These are phyloP conservation scores for Cacoxenus indagator DNA, from an alignment of 2,888 invertebrate genomes.

Conservation along the genomic window DNA sequence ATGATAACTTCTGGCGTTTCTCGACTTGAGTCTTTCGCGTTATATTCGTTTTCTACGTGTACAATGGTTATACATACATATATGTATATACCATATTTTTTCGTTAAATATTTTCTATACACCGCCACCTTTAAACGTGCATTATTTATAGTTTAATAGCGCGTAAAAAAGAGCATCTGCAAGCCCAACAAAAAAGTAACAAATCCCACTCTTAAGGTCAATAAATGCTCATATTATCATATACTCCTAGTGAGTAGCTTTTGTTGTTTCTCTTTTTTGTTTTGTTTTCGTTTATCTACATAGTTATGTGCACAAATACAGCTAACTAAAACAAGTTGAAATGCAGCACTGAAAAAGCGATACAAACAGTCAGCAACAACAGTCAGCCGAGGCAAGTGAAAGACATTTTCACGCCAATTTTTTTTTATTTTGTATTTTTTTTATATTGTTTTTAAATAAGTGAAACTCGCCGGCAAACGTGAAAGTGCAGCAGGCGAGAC, in stretches of 20 bases:
- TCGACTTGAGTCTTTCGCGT: too few species aligned
- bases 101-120: too few species aligned
- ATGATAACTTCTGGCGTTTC: too few species aligned
- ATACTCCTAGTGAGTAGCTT: neutral
- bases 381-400: slow-evolving; percentile 19
- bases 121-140: too few species aligned
- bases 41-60: too few species aligned
- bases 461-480: neutral
- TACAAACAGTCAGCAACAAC: slow-evolving; percentile 16
- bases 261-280: neutral
- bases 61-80: too few species aligned
- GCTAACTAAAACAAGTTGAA: slow-evolving; percentile 19
- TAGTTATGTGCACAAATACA: slow-evolving; percentile 3
- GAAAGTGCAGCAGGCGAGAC: neutral
- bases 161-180: neutral
- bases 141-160: too few species aligned
- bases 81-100: too few species aligned
- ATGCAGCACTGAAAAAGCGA: neutral
- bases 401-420: neutral
- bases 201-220: slow-evolving; percentile 12
- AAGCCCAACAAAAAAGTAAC: neutral
- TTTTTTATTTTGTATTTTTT: neutral
- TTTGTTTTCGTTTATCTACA: neutral
- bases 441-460: too few species aligned
- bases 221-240: slow-evolving; percentile 24